Evolutionary conservation across 2,797 vertebrate genomes (phyloP), one percentile per base, ranked within the genome.

Genomic region (Thaleichthys pacificus): DNA sequence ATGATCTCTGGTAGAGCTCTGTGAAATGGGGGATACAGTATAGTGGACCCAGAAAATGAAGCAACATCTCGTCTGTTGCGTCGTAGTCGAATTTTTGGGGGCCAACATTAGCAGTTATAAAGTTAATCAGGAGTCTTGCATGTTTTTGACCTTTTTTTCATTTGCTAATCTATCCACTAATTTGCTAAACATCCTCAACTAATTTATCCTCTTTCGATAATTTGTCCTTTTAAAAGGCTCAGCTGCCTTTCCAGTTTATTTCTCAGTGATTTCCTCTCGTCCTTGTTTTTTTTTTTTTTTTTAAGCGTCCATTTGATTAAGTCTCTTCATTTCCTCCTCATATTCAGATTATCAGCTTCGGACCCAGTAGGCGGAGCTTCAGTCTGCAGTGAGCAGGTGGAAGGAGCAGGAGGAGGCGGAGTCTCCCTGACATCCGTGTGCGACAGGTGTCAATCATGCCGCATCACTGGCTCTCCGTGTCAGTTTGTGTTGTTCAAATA

Each of bases 341-440:
- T 73, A 79, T 85, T 67, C 89, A 94, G 93, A 94, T 91, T 94
- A 94, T 90, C 93, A 94, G 85, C 93, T 94, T 89, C 91, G 93
- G 89, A 94, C 93, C 72, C 93, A 94, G 87, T 93, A 92, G 87
- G 89, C 86, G 77, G 85, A 71, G 77, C 84, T 71, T 75, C 78
- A 76, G 72, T 82, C 57, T 32, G 78, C 75, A 71, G 67, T 60
- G 60, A 76, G 86, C 84, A 88, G 89, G 85, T 89, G 88, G 88
- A 85, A 68, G 65, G 72, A 42, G 19, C 58, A 76, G 30, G 79
- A 79, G 70, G 60, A 82, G 86, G 88, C 56, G 78, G 85, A 77
- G 82, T 78, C 54, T 60, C n/a, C 66, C 82, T 89, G 86, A 89
- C 84, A 81, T 71, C 72, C 78, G 72, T 76, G 81, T 66, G 82